Evolutionary conservation across 2,888 invertebrate genomes (phyloP), one percentile per base, ranked within the genome.

Genomic region (Lypha dubia): DNA sequence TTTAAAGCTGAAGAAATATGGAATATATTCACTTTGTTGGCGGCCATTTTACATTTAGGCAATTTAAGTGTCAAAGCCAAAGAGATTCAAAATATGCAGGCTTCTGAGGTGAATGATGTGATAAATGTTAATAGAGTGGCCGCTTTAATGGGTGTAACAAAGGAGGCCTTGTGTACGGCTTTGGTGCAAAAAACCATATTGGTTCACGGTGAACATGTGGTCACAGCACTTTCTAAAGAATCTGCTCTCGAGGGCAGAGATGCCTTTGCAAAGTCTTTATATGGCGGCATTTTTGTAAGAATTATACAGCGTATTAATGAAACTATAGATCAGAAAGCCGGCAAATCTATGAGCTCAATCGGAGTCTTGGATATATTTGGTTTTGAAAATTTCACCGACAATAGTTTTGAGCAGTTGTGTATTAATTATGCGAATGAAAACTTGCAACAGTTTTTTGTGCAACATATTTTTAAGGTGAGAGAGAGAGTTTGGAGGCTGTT

Each of bases 351-450:
- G 38, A 91, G 93, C 0, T 96, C 96, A 0, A 98, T 99, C 84
- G 98, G 98, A 0, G 97, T 99, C 0, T 93, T 99, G 84, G 99
- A 99, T 91, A 98, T 99, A 87, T 99, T 98, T 90, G 99, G 99
- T 1, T 99, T 99, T 92, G 99, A 99, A 93, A 98, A 98, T 91
- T 98, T 99, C 89, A 95, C 95, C 6, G 94, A 94, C 9, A 98
- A 98, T 91, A 98, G 98, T 91, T 98, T 98, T 91, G 98, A 99
- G 89, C 98, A 99, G 91, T 93, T 99, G 74, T 98, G 98, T 91
- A 98, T 99, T 87, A 99, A 99, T 93, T 98, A 97, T 91, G 98
- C 98, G 1, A 99, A 99, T 91, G 99, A 99, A 93, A 97, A 97
- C 90, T 93, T 99, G 49, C 98, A 99, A 91, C 98, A 99, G 92